These are phyloP conservation scores for Oreonectes daqikongensis DNA, from an alignment of 2,797 vertebrate species.

Conservation along the genomic window DNA sequence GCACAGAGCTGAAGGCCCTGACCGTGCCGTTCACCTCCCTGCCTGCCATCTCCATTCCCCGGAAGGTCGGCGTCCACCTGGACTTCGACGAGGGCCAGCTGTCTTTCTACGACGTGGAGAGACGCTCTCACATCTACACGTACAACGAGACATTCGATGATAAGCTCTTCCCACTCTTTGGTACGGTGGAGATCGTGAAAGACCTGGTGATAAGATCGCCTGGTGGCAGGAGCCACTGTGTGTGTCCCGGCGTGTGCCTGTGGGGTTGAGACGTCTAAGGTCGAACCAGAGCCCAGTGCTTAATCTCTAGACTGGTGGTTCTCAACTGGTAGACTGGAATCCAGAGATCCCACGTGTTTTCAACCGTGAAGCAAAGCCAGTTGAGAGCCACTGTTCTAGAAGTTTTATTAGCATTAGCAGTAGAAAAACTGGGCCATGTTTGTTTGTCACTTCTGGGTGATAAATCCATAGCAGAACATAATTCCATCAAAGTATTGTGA, in stretches of 20 bases:
- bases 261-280: constrained; percentile 67
- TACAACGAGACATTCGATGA: constrained; percentile 77
- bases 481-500: constrained; percentile 21
- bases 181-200: constrained; percentile 78
- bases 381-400: constrained; percentile 31
- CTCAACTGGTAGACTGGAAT: not conserved
- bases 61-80: constrained; percentile 77
- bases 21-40: constrained; percentile 79
- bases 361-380: not conserved
- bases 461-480: constrained; percentile 25
- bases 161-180: constrained; percentile 79
- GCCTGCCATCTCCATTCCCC: constrained; percentile 71
- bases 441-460: constrained; percentile 32
- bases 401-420: constrained; percentile 16
- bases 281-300: constrained; percentile 2
- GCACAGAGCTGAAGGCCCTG: constrained; percentile 79
- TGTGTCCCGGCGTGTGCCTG: constrained; percentile 73
- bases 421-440: constrained; percentile 2
- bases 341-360: not conserved
- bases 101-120: constrained; percentile 80
- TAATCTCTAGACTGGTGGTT: constrained; percentile 38
- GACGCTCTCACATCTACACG: constrained; percentile 78
- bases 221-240: constrained; percentile 61
- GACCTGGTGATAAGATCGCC: constrained; percentile 78
- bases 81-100: constrained; percentile 77